Base-by-base conservation (phyloP, 2,888 invertebrate genomes). In the Cosmia trapezina region DNA sequence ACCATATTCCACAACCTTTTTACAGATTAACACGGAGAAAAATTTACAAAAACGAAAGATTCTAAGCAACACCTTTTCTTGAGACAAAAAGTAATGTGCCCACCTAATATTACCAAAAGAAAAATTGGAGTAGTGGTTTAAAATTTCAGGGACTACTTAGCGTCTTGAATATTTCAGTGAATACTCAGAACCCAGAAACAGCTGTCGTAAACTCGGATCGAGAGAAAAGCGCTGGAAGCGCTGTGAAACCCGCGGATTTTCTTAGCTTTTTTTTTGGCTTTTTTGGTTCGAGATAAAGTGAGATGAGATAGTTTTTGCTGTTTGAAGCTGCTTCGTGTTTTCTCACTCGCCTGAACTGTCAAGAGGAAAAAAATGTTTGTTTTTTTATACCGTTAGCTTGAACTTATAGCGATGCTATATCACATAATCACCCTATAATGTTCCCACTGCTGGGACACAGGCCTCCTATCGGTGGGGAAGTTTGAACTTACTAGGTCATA, bases 141-240 rank as follows among this genome's bases (percentile, higher is more conserved):
- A 93, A 92, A 83, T 91, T 91, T 89, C 88, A 89, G 83, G 64
- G 85, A 86, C 83, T 91, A 92, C 91, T 93, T 91, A 91, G 81
- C 83, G 76, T 84, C 72, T 73, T 93, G 93, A 93, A 93, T 93
- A 91, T 93, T 93, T 93, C 86, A 93, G 83, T 81, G 83, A 86
- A 87, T 89, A 89, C 92, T 93, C 89, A 84, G 89, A 83, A 83
- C 86, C 78, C 65, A 57, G 76, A 81, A 87, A 89, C 93, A 92
- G 90, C 91, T 92, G 92, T 85, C 89, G 91, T 90, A 90, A 91
- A 89, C 89, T 87, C 77, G 70, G 73, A 49, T 70, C 51, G 62
- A 45, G 63, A 73, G 37, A 70, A 73, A 65, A 28, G 12, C 28
- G 49, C 86, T 80, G n/a, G 74, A 86, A 76, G 80, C 53, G 74